phyloP scores from a whole-genome alignment of 2,797 vertebrate species.

The Gambelia wislizenii region DNA sequence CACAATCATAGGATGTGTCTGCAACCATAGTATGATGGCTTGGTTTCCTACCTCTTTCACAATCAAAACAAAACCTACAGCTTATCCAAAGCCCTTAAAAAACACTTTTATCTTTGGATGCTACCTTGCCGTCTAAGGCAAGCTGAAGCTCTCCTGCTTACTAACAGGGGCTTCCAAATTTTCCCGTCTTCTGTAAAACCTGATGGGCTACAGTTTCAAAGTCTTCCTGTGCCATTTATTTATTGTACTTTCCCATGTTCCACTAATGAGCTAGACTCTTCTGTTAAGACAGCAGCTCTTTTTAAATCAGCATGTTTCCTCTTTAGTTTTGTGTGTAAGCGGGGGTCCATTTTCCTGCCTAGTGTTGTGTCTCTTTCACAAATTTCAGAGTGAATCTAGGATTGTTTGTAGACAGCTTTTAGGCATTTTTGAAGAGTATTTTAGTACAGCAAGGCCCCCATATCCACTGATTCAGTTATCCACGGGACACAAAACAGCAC shows the following conservation, averaged over 20 bases:
- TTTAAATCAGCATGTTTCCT: no score
- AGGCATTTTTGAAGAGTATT: no score
- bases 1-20: conserved; percentile 17
- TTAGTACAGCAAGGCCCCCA: no score
- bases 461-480: no score
- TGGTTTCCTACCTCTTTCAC: background rate
- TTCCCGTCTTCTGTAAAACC: background rate
- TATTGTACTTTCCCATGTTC: background rate
- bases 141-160: background rate
- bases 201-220: background rate
- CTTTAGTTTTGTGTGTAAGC: no score
- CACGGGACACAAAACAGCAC: no score
- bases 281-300: background rate
- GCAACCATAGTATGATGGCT: background rate
- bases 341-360: background rate
- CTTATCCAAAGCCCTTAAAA: background rate
- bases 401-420: no score
- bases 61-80: no score
- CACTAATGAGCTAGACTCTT: background rate
- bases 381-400: background rate
- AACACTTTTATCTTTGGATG: no score
- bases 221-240: background rate
- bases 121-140: background rate
- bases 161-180: background rate
- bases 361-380: background rate